Conservation (phyloP, 53 echinoderm and acorn worm species). For the Luidia sarsii region DNA sequence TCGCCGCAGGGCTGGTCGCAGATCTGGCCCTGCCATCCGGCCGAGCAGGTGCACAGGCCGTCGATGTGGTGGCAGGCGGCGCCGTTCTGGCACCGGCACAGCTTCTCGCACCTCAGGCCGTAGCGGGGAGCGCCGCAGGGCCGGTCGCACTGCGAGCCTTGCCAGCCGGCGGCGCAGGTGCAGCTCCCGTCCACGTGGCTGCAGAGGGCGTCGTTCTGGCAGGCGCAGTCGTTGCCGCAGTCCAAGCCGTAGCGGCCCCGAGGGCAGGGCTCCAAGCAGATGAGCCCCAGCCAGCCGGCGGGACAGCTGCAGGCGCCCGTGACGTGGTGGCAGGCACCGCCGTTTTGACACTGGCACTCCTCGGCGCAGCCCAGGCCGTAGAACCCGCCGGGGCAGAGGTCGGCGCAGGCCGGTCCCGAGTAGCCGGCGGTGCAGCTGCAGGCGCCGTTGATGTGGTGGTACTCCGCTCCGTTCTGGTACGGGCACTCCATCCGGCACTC, state of each 20-base stretch:
- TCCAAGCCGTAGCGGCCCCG: conserved; percentile 55
- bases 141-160: conserved; percentile 39
- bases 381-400: conserved; percentile 49
- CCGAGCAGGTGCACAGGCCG: conserved; percentile 78
- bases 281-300: conserved; percentile 68
- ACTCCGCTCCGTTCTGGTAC: conserved; percentile 53
- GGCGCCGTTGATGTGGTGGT: conserved; percentile 61
- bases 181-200: conserved; percentile 58
- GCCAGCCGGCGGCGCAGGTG: conserved; percentile 57
- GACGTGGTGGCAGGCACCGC: conserved; percentile 50
- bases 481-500: conserved; percentile 52
- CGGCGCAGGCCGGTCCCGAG: conserved; percentile 55
- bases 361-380: conserved; percentile 59
- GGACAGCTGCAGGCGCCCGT: conserved; percentile 53
- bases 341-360: conserved; percentile 55
- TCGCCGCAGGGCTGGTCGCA: conserved; percentile 73
- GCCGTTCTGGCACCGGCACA: conserved; percentile 84
- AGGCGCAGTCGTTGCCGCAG: conserved; percentile 49
- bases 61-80: conserved; percentile 70
- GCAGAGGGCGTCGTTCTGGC: conserved; percentile 61
- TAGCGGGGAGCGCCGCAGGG: conserved; percentile 59
- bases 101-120: conserved; percentile 65
- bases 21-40: conserved; percentile 75
- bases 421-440: conserved; percentile 75
- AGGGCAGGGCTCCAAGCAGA: conserved; percentile 61